phyloP scores from a whole-genome alignment of 2,888 invertebrate genomes.

The Leuctra nigra region DNA sequence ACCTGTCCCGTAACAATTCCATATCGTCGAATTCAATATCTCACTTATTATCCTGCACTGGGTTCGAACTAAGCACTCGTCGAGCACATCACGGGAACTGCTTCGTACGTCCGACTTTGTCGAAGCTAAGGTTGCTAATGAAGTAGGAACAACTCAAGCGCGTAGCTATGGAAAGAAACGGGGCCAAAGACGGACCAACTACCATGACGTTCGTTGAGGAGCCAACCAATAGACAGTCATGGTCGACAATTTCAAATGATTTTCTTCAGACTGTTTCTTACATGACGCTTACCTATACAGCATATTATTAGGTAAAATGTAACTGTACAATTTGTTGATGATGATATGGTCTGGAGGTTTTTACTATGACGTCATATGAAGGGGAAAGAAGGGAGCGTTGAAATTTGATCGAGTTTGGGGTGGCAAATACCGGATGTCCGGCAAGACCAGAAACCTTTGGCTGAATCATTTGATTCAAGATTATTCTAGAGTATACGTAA shows the following conservation, averaged over 20 bases:
- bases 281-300: neutral
- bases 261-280: neutral
- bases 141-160: neutral
- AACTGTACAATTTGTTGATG: constrained; percentile 16
- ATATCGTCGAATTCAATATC: neutral
- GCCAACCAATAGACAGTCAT: neutral
- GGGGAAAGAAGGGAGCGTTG: neutral
- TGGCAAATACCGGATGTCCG: too few relatives aligned
- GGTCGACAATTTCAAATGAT: neutral
- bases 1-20: neutral
- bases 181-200: neutral
- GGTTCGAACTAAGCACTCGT: neutral
- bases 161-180: neutral
- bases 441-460: too few relatives aligned
- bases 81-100: neutral
- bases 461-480: too few relatives aligned
- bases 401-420: too few relatives aligned
- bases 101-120: neutral
- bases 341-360: neutral
- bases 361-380: neutral
- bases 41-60: neutral
- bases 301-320: constrained; percentile 1
- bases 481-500: too few relatives aligned
- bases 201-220: neutral
- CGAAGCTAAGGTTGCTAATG: neutral